Percentiles rank a stretch among this genome's conserved stretches.
phyloP scores from a whole-genome alignment of 2,113 vertebrate genomes.

The Formicarius rufipectus region DNA sequence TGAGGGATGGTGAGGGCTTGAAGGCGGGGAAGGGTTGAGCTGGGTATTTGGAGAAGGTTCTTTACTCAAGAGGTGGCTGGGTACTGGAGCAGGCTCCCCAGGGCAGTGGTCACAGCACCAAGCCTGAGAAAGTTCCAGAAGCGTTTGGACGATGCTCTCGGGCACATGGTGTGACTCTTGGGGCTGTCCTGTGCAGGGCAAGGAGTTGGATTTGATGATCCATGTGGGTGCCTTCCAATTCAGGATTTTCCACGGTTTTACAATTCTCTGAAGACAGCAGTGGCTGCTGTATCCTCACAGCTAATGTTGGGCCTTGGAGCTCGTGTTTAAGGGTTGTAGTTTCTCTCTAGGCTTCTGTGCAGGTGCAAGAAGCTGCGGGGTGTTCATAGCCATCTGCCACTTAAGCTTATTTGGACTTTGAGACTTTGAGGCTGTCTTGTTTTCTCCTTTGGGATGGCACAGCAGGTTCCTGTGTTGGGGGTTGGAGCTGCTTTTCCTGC shows the following conservation, averaged over 20 bases:
- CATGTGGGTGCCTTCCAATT: background rate
- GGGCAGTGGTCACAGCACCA: background rate
- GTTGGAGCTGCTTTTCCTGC: background rate
- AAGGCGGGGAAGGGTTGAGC: background rate
- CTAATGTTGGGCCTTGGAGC: accelerated
- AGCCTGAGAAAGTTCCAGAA: background rate
- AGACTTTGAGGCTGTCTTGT: background rate
- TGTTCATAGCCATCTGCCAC: background rate
- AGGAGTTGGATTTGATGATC: background rate
- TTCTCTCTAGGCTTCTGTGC: background rate
- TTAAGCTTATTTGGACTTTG: too few relatives aligned
- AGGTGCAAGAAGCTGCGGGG: background rate
- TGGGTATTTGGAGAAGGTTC: background rate
- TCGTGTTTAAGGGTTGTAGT: accelerated
- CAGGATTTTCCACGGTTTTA: accelerated
- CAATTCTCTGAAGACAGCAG: accelerated
- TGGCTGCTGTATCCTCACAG: background rate
- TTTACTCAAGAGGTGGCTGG: accelerated
- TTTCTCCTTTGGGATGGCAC: background rate
- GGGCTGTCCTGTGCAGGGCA: background rate
- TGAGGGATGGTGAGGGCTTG: background rate
- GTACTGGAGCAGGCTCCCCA: background rate
- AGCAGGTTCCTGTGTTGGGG: background rate
- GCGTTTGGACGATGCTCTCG: background rate
- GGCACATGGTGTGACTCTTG: background rate